phyloP scores from a whole-genome alignment of 2,797 vertebrate genomes.

The Falco concolor region DNA sequence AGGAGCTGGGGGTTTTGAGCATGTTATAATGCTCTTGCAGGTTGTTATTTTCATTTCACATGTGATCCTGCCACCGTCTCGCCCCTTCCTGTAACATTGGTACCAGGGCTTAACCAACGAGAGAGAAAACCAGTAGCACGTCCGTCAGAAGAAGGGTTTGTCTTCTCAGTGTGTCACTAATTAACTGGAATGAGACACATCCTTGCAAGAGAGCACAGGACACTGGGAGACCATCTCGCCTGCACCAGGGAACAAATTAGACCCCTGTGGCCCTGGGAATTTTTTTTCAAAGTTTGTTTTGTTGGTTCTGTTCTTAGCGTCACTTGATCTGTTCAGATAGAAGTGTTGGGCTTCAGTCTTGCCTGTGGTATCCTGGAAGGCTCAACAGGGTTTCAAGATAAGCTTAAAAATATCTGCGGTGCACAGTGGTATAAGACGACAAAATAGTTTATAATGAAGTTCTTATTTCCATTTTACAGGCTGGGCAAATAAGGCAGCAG shows the following conservation, averaged over 20 bases:
- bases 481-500: not conserved
- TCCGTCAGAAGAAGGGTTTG: not conserved
- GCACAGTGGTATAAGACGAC: not conserved
- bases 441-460: constrained; percentile 9
- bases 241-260: constrained; percentile 32
- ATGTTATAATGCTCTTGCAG: not conserved
- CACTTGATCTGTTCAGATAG: not conserved
- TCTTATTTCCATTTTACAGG: not conserved
- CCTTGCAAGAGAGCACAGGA: constrained; percentile 21
- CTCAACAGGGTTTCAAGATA: not conserved
- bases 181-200: constrained; percentile 11
- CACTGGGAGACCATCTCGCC: not conserved
- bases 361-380: not conserved
- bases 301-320: not conserved
- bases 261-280: not conserved
- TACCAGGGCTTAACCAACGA: not conserved
- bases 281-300: not conserved
- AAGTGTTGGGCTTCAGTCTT: not conserved
- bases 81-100: not conserved
- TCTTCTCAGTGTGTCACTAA: not conserved
- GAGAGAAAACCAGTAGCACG: not conserved
- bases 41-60: not conserved
- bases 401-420: not conserved
- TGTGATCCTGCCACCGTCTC: not conserved
- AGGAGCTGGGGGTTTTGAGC: not conserved